Percentiles rank a stretch among this genome's conserved stretches.
Conservation (phyloP, 2,888 invertebrate genomes). For the Alsophila aescularia region DNA sequence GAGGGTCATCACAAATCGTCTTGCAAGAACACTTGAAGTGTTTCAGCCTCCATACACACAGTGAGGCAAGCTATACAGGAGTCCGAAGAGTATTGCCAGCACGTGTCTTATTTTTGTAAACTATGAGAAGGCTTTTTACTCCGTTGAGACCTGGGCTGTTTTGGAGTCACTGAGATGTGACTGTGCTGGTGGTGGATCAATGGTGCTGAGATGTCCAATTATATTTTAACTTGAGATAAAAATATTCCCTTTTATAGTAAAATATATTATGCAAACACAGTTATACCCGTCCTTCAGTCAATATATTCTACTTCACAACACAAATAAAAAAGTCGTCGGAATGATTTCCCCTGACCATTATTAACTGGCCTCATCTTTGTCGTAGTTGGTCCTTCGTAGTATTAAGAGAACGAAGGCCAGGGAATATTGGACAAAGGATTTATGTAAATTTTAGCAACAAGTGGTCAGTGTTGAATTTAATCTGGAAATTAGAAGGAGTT, state of each 20-base stretch:
- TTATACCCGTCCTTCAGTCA: background rate
- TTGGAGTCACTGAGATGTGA: too few relatives aligned
- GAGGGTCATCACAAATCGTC: too few relatives aligned
- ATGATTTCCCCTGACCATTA: conserved; percentile 4
- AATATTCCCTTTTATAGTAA: conserved; percentile 1
- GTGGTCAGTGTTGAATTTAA: conserved; percentile 22
- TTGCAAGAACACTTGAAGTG: too few relatives aligned
- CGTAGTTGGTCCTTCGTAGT: background rate
- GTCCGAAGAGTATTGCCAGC: too few relatives aligned
- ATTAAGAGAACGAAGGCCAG: background rate
- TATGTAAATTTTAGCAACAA: conserved; percentile 31
- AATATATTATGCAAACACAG: background rate
- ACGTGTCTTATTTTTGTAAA: too few relatives aligned
- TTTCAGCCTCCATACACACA: too few relatives aligned
- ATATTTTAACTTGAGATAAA: background rate
- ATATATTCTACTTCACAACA: background rate
- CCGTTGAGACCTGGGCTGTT: too few relatives aligned
- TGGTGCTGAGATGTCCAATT: too few relatives aligned
- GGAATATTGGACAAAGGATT: conserved; percentile 4
- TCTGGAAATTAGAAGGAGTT: conserved; percentile 8
- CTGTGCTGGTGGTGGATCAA: too few relatives aligned
- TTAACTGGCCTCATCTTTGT: conserved; percentile 3
- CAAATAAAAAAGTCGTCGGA: background rate
- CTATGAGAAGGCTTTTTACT: too few relatives aligned
- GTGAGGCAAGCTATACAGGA: too few relatives aligned